Evolutionary conservation across 2,797 vertebrate species (phyloP).

Genomic region (Channallabes apus): DNA sequence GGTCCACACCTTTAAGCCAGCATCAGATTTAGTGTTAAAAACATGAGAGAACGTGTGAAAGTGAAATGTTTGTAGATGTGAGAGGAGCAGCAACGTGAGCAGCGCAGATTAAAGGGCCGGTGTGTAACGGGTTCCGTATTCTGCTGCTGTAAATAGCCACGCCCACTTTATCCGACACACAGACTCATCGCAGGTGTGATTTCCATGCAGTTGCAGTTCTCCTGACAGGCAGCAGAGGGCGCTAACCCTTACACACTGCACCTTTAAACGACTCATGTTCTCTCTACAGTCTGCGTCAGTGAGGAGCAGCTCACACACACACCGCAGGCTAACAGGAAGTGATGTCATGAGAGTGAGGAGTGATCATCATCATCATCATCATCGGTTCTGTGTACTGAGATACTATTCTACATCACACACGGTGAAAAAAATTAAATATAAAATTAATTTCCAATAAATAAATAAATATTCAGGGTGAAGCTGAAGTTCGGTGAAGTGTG

Average conservation of each 20-base stretch:
- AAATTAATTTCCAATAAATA: conserved; percentile 32
- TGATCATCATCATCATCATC: neutral
- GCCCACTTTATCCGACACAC: neutral
- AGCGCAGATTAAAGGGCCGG: neutral
- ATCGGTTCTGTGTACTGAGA: neutral
- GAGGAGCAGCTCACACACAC: neutral
- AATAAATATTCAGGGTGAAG: conserved; percentile 30
- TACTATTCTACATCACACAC: conserved; percentile 14
- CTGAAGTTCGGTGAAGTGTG: neutral
- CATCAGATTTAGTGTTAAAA: neutral
- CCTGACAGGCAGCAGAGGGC: neutral
- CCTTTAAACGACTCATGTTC: neutral
- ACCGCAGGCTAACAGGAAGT: neutral
- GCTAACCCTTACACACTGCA: neutral
- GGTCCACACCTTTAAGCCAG: neutral
- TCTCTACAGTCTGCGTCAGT: neutral
- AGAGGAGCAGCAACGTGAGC: neutral
- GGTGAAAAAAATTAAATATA: conserved; percentile 14
- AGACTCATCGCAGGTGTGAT: neutral
- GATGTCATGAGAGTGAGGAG: neutral
- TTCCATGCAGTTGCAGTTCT: conserved; percentile 3
- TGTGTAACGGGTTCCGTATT: neutral
- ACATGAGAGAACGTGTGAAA: neutral
- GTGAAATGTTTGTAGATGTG: conserved; percentile 7
- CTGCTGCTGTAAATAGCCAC: neutral